Conservation (phyloP, 2,888 invertebrate species). For the Rhogogaster chlorosoma region DNA sequence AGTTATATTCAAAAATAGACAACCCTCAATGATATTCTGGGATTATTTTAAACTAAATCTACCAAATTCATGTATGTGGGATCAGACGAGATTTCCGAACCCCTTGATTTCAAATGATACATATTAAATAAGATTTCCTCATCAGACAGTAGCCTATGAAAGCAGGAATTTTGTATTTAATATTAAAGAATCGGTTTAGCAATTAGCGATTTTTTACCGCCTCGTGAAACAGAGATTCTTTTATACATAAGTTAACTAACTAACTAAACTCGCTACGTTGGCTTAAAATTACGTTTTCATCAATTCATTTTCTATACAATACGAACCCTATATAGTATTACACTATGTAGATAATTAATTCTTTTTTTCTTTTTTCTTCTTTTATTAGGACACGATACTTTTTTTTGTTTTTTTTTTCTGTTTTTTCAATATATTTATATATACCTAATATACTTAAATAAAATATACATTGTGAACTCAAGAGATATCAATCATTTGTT, state of each 20-base stretch:
- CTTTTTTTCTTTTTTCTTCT: not conserved
- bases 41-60: not conserved
- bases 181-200: not conserved
- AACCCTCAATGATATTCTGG: not conserved
- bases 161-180: not conserved
- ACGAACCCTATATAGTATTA: not conserved
- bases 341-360: not conserved
- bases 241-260: not conserved
- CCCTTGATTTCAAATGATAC: not conserved
- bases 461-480: conserved; percentile 55
- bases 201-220: not conserved
- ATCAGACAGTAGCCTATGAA: not conserved
- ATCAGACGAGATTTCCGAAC: not conserved
- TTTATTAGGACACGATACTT: conserved; percentile 52
- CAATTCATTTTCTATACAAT: not conserved
- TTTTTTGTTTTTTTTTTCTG: conserved; percentile 36
- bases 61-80: not conserved
- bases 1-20: not conserved
- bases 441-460: conserved; percentile 56
- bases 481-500: conserved; percentile 6
- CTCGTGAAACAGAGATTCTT: not conserved
- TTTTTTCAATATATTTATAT: conserved; percentile 25
- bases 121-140: not conserved
- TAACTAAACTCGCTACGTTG: not conserved
- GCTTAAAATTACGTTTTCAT: not conserved